These are phyloP conservation scores for Mormyrus proboscirostris DNA, from an alignment of 2,797 vertebrate genomes.

Conservation along the genomic window DNA sequence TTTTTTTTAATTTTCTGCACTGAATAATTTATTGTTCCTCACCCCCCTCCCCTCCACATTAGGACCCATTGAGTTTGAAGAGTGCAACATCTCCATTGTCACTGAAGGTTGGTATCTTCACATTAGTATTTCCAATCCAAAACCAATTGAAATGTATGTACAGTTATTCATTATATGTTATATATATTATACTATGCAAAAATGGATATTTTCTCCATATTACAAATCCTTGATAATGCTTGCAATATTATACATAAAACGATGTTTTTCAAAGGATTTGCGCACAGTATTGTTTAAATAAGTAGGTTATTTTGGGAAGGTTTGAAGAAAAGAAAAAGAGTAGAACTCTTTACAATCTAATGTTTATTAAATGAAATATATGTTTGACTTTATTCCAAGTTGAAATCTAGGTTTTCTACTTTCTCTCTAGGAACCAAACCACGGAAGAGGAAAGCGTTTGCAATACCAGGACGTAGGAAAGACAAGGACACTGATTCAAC, in stretches of 20 bases:
- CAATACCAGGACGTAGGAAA: slow-evolving; percentile 84
- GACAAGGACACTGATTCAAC: slow-evolving; percentile 91
- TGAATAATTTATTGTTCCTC: neutral
- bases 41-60: slow-evolving; percentile 36
- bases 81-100: slow-evolving; percentile 81
- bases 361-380: neutral
- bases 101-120: slow-evolving; percentile 74
- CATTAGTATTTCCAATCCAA: neutral
- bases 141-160: neutral
- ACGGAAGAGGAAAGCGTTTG: slow-evolving; percentile 85
- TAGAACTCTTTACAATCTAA: neutral
- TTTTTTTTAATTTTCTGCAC: neutral
- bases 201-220: neutral
- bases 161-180: neutral
- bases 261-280: neutral
- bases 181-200: neutral
- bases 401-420: slow-evolving; percentile 27
- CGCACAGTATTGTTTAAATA: neutral
- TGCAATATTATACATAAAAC: neutral
- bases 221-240: neutral
- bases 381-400: neutral
- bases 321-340: neutral
- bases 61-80: slow-evolving; percentile 95
- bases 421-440: slow-evolving; percentile 76
- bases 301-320: neutral